Base-by-base conservation (phyloP, 2,797 vertebrate species). In the Gallinago solitaria region DNA sequence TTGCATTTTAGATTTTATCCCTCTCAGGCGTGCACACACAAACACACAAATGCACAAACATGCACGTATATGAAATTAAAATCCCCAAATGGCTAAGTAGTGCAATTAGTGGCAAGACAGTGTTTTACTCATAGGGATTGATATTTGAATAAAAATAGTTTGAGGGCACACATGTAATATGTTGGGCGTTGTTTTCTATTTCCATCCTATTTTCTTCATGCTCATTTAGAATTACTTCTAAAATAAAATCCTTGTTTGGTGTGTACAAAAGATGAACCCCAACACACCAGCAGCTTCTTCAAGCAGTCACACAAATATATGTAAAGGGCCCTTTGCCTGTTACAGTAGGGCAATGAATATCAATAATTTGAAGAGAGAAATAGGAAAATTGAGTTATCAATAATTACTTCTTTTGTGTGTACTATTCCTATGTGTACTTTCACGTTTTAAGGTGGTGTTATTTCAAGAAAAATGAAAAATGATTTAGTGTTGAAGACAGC, bases 241-340 rank as follows among this genome's bases (percentile, higher is more conserved):
- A 37, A 83, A 16, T 65, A 16, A 69, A 63, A 30, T 83, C 20
- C 21, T 70, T 1, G 17, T 3, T 83, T 1, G 1, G 3, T 17
- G 3, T 20, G 15, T 37, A 37, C 23, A 65, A 23, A 77, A 54
- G 28, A 5, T 0, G 7, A 61, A 47, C 25, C 11, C 16, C 15
- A 78, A 6, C 11, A 9, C 50, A 27, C 1, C 51, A 65, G 47
- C 51, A 81, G 16, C 64, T 61, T 2, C 51, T 5, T 65, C 61
- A 35, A 24, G 24, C 0, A 0, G 27, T 60, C 18, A 12, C 30
- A 60, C 14, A 19, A 9, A 57, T 56, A 57, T 6, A 60, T 45
- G 6, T 53, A 23, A 65, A 20, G 32, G 18, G n/a, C 2, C 24
- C 37, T 48, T 78, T 64, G 27, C 16, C 56, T 78, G 7, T n/a